Conservation (phyloP, 2,113 vertebrate species). For the Anser brachyrhynchus region DNA sequence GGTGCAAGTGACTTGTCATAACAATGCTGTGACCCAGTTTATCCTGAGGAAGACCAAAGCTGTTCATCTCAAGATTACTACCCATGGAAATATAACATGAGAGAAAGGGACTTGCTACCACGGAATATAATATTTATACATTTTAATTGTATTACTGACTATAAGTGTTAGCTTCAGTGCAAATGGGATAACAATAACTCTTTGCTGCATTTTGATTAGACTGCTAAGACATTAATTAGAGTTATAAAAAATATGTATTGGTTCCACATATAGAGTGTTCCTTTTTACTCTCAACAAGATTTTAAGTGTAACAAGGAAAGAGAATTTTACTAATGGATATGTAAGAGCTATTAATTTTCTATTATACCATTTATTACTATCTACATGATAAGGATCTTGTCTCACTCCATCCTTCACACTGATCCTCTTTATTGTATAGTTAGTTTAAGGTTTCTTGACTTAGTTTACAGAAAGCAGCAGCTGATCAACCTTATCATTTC, state of each 20-base stretch:
- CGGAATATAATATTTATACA: not conserved
- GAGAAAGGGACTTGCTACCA: not conserved
- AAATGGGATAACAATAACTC: not conserved
- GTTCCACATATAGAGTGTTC: not conserved
- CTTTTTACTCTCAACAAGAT: not conserved
- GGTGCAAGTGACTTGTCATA: not conserved
- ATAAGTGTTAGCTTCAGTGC: not conserved
- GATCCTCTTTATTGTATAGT: not conserved
- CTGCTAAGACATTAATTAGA: not conserved
- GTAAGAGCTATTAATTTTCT: not conserved
- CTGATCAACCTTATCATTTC: not conserved
- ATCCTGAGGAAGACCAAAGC: not conserved
- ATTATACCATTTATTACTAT: rapidly evolving
- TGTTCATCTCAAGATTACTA: not conserved
- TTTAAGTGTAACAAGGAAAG: not conserved
- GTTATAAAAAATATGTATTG: not conserved
- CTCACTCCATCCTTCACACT: not conserved
- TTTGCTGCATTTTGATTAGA: not conserved
- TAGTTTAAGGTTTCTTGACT: not conserved
- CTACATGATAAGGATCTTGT: not conserved
- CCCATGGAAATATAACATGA: not conserved
- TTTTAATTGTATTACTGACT: not conserved
- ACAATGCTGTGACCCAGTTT: not conserved
- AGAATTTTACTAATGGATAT: not conserved
- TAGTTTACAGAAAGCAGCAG: not conserved